Base-by-base conservation (phyloP, 2,888 invertebrate genomes). In the Gisinianus flammeolus region DNA sequence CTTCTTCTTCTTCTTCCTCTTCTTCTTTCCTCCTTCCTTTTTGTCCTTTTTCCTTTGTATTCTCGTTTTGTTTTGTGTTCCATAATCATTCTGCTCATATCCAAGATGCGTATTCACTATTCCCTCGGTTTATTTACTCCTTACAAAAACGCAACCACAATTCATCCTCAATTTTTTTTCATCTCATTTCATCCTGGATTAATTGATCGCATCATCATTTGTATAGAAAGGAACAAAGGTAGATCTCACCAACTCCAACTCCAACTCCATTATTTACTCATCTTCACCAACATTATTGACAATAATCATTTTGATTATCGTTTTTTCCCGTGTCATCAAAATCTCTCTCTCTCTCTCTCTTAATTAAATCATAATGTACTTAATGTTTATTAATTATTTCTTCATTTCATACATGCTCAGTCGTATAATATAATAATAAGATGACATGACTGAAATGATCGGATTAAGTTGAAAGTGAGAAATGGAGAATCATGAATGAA, bases 201-300 rank as follows among this genome's bases (percentile, higher is more conserved):
- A 62, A 12, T 62, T 26, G 22, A 44, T 44, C 44, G 12, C 16
- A 44, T 44, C 44, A 44, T 44, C 12, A 28, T 31, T 28, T 67
- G 24, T 8, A 62, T 16, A n/a, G 64, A 10, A 24, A 16, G 24
- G n/a, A 62, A 22, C 8, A n/a, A n/a, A 24, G 12, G 24, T 10
- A 62, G 24, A 10, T 16, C 22, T 28, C n/a, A 2, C n/a, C 19
- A 44, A 44, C n/a, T n/a, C n/a, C n/a, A 69, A 33, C 22, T 24
- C 35, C 58, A 2, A 28, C 22, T 58, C 31, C 52, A n/a, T 16
- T 58, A 30, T 28, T 28, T 72, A 58, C 30, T n/a, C 52, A 28
- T 44, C 33, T 16, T 26, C 28, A 77, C 69, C 54, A 67, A 54
- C 33, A 33, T n/a, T n/a, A n/a, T n/a, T n/a, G n/a, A n/a, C n/a